Evolutionary conservation across 2,797 vertebrate species (phyloP).

Genomic region (Octomys mimax): DNA sequence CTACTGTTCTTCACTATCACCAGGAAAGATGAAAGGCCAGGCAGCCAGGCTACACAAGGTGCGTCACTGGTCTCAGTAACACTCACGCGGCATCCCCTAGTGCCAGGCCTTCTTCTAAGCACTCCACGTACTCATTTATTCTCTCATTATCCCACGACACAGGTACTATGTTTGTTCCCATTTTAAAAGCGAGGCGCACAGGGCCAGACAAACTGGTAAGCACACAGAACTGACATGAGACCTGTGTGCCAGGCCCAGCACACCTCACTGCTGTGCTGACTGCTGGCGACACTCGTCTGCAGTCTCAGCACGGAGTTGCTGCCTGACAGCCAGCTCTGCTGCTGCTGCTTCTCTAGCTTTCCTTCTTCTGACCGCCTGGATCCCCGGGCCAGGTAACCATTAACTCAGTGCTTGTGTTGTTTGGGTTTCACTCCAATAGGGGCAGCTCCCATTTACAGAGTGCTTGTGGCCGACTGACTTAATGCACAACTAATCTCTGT

Average conservation of each 20-base stretch:
- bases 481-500: conserved; percentile 66
- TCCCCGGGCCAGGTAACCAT: conserved; percentile 60
- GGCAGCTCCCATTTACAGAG: conserved; percentile 53
- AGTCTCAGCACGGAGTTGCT: conserved; percentile 3
- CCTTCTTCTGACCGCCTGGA: background rate
- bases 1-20: background rate
- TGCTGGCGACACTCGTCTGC: background rate
- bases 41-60: background rate
- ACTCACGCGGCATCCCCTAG: background rate
- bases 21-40: background rate
- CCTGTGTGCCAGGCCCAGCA: background rate
- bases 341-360: background rate
- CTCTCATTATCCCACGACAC: background rate
- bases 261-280: background rate
- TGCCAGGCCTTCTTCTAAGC: background rate
- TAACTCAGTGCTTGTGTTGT: conserved; percentile 52
- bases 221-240: background rate
- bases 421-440: conserved; percentile 66
- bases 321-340: conserved; percentile 9
- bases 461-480: conserved; percentile 46
- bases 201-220: background rate
- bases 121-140: conserved; percentile 52
- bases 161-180: background rate
- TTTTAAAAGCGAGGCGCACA: conserved; percentile 37
- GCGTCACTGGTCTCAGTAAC: background rate